These are phyloP conservation scores for Limnodromus scolopaceus DNA, from an alignment of 2,797 vertebrate genomes.

Conservation along the genomic window DNA sequence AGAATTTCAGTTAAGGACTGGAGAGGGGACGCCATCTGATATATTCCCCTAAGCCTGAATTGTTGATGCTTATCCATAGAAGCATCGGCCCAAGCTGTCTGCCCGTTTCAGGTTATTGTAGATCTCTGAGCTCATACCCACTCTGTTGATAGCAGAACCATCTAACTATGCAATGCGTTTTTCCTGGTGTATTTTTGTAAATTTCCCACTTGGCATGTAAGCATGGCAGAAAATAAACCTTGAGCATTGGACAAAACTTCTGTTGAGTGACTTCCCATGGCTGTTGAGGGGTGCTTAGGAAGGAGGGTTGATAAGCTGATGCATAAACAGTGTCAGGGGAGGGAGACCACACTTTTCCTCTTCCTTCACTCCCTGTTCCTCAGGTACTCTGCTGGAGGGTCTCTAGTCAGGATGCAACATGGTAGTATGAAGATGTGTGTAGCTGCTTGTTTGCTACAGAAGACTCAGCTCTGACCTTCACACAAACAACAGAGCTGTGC, in stretches of 20 bases:
- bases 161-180: background rate
- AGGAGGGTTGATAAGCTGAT: background rate
- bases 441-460: background rate
- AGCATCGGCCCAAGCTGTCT: background rate
- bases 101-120: background rate
- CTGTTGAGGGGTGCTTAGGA: background rate
- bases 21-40: rapidly evolving
- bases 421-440: background rate
- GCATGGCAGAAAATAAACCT: background rate
- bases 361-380: rapidly evolving
- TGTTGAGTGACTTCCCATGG: background rate
- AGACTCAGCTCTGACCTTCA: background rate
- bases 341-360: background rate
- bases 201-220: background rate
- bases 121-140: background rate
- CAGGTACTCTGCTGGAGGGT: background rate
- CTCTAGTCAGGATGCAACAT: background rate
- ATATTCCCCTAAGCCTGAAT: background rate
- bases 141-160: rapidly evolving
- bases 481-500: rapidly evolving
- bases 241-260: background rate
- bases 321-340: background rate
- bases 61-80: background rate
- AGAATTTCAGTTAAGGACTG: background rate
- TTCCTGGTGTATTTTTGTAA: background rate